Percentiles rank a stretch among this genome's conserved stretches.
Conservation (phyloP, 2,113 vertebrate genomes). For the Epinephelus lanceolatus region DNA sequence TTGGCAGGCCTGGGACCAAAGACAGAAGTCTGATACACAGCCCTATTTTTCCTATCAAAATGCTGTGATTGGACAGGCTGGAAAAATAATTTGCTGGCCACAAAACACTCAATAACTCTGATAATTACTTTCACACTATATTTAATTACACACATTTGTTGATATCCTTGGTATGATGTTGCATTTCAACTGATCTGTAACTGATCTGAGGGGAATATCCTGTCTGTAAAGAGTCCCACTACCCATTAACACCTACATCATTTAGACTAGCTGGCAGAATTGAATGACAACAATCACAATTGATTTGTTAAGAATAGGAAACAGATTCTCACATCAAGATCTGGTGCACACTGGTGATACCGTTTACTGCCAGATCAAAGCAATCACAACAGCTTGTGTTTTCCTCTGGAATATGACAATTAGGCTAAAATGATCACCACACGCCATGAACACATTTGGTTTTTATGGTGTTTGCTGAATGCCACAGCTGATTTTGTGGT, state of each 20-base stretch:
- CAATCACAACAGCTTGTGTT: not conserved
- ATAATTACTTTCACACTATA: not conserved
- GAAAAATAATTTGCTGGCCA: not conserved
- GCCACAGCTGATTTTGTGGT: not conserved
- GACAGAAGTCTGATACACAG: not conserved
- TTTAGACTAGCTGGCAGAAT: not conserved
- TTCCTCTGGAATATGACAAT: not conserved
- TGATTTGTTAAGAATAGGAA: not conserved
- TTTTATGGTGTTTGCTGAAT: not conserved
- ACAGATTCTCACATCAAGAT: not conserved
- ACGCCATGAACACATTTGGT: not conserved
- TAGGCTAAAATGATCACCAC: not conserved
- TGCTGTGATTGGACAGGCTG: not conserved
- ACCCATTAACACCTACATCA: not conserved
- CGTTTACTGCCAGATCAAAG: not conserved
- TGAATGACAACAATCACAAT: not conserved
- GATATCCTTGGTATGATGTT: not conserved
- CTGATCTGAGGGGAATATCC: not conserved
- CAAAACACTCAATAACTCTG: not conserved
- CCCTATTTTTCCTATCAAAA: not conserved
- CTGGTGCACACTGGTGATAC: not conserved
- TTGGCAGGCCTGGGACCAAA: not conserved
- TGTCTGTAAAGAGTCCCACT: not conserved
- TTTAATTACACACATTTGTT: not conserved
- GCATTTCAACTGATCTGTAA: not conserved